Evolutionary conservation across 2,113 vertebrate species (phyloP).

Genomic region (Budorcas taxicolor): DNA sequence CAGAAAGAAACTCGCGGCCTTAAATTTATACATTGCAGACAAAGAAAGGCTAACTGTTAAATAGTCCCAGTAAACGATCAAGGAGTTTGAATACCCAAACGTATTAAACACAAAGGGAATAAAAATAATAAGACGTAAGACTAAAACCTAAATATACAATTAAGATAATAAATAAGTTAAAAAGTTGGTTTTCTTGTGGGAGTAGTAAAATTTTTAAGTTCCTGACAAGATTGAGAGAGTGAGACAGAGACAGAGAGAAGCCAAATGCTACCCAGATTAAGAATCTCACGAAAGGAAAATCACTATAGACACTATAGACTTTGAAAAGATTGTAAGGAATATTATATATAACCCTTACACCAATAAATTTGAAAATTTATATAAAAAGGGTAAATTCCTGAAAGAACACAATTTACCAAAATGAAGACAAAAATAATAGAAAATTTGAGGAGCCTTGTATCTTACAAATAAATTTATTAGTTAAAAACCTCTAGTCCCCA

Average conservation of each 20-base stretch:
- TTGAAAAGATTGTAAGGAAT: background rate
- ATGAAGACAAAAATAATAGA: background rate
- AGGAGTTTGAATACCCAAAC: background rate
- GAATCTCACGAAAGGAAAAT: background rate
- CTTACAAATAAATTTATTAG: background rate
- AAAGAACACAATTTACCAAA: background rate
- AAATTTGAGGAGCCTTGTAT: background rate
- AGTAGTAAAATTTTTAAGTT: background rate
- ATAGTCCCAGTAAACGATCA: background rate
- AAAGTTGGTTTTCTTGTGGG: background rate
- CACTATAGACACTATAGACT: fast-evolving
- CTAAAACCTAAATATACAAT: background rate
- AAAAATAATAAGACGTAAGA: background rate
- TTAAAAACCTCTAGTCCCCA: background rate
- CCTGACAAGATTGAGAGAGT: background rate
- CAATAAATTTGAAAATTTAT: background rate
- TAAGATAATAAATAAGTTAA: background rate
- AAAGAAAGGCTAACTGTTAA: background rate
- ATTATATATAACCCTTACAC: background rate
- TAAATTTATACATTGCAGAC: background rate
- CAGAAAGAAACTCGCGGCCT: background rate
- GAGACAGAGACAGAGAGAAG: background rate
- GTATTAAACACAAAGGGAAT: background rate
- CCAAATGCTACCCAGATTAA: background rate
- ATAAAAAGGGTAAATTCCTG: background rate